phyloP scores from a whole-genome alignment of 2,888 invertebrate genomes.

The Scaptomyza polygonia region DNA sequence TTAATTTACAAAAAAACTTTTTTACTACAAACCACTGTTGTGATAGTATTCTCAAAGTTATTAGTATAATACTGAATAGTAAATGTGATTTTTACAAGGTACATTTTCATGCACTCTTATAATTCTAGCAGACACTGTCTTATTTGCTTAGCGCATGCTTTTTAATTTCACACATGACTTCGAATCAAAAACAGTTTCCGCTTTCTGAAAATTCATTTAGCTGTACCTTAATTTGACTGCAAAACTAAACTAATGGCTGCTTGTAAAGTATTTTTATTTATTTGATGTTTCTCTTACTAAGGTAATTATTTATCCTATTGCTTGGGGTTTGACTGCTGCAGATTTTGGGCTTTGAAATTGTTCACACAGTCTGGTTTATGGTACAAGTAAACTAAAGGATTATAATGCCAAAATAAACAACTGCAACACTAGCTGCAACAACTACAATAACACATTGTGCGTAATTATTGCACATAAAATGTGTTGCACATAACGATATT shows the following conservation, averaged over 20 bases:
- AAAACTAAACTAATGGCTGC: slow-evolving; percentile 18
- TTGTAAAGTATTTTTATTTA: slow-evolving; percentile 1
- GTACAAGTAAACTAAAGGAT: slow-evolving; percentile 38
- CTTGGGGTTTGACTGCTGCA: too few relatives aligned
- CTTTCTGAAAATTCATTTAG: slow-evolving; percentile 47
- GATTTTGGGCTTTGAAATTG: slow-evolving; percentile 14
- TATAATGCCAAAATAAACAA: slow-evolving; percentile 47
- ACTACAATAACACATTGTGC: slow-evolving; percentile 18
- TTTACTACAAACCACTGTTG: too few relatives aligned
- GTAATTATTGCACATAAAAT: slow-evolving; percentile 67
- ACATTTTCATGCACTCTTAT: not conserved
- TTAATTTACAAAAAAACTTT: too few relatives aligned
- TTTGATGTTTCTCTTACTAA: not conserved
- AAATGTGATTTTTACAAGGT: not conserved
- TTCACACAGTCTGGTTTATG: slow-evolving; percentile 17
- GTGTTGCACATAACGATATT: slow-evolving; percentile 64
- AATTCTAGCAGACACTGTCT: not conserved
- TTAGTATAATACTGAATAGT: too few relatives aligned
- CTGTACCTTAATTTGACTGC: slow-evolving; percentile 20
- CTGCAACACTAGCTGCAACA: slow-evolving; percentile 14
- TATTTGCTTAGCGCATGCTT: slow-evolving; percentile 40
- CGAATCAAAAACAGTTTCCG: slow-evolving; percentile 51
- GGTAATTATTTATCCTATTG: too few relatives aligned
- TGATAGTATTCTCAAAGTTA: too few relatives aligned
- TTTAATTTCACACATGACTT: slow-evolving; percentile 74